Evolutionary conservation across 2,797 vertebrate genomes (phyloP), one percentile per base, ranked within the genome.

Genomic region (Allobates femoralis): DNA sequence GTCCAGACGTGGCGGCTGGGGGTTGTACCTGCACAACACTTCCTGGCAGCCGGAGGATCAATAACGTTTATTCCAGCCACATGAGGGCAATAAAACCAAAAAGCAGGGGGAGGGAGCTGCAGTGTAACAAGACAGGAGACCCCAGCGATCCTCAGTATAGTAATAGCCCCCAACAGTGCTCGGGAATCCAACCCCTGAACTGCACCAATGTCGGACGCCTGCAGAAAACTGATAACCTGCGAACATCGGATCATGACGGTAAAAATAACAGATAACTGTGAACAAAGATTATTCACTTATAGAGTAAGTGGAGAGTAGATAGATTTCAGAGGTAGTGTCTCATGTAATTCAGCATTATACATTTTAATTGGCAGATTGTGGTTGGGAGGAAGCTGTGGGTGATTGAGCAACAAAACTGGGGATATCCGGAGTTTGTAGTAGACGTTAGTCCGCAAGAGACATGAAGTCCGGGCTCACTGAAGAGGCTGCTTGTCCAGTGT

Each of bases 31-130:
- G 60, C 16, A 32, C 10, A 23, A 6, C 6, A 34, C 26, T 58
- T 41, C 28, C 55, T 83, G 30, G 23, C 51, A 37, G 81, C 81
- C 58, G 30, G 34, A 1, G 62, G 76, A 69, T 85, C 75, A 85
- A 46, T 69, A 66, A 55, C 55, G 62, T 50, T 37, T n/a, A 1
- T 26, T 51, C 30, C 50, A 60, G 71, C 46, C 66, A 71, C 28
- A 8, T 32, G 18, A 60, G n/a, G 8, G 37, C 32, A 26, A 15
- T 46, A 64, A 75, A 74, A 28, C 37, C 14, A 79, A 51, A 71
- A 79, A 77, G n/a, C 26, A 77, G 53, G 30, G 18, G 55, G 55
- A n/a, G 76, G n/a, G 23, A 30, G 46, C 12, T 46, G 41, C 21
- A 28, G 41, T 46, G 71, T 75, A 46, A 75, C 71, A 14, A 32